Evolutionary conservation across 2,888 invertebrate genomes (phyloP).

Genomic region (Myopa tessellatipennis): DNA sequence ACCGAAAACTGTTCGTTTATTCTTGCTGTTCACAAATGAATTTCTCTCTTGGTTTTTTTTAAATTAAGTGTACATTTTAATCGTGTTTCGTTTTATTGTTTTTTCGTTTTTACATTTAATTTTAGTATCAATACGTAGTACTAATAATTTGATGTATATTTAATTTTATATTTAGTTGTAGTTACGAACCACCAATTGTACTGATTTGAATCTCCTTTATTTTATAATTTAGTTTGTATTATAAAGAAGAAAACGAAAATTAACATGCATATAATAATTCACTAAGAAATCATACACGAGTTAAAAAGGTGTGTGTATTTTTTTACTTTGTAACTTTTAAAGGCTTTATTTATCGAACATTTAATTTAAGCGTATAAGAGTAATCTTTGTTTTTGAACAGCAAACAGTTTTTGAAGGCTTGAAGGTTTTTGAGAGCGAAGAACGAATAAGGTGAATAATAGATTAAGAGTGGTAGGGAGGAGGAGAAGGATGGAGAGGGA

Average conservation of each 20-base stretch:
- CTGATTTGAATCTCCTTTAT: constrained; percentile 44
- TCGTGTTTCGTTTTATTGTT: neutral
- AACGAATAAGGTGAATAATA: too few relatives aligned
- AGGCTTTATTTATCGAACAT: constrained; percentile 39
- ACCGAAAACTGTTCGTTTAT: constrained; percentile 33
- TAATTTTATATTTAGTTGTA: constrained; percentile 11
- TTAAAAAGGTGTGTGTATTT: too few relatives aligned
- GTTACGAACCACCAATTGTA: constrained; percentile 44
- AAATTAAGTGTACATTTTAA: constrained; percentile 14
- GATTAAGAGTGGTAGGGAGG: neutral
- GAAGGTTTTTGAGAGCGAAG: too few relatives aligned
- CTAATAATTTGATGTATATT: neutral
- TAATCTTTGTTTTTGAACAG: constrained; percentile 56
- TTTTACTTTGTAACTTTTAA: constrained; percentile 24
- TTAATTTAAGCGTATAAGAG: constrained; percentile 13
- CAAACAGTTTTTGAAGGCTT: constrained; percentile 41
- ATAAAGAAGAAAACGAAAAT: too few relatives aligned
- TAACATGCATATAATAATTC: too few relatives aligned
- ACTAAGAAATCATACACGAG: too few relatives aligned
- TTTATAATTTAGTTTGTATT: constrained; percentile 31
- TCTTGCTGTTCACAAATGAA: constrained; percentile 61
- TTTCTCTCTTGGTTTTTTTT: neutral
- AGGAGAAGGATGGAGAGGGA: neutral
- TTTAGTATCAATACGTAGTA: neutral
- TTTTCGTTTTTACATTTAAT: neutral